Conservation (phyloP, 1,140 invertebrate genomes). For the Microplitis mediator region DNA sequence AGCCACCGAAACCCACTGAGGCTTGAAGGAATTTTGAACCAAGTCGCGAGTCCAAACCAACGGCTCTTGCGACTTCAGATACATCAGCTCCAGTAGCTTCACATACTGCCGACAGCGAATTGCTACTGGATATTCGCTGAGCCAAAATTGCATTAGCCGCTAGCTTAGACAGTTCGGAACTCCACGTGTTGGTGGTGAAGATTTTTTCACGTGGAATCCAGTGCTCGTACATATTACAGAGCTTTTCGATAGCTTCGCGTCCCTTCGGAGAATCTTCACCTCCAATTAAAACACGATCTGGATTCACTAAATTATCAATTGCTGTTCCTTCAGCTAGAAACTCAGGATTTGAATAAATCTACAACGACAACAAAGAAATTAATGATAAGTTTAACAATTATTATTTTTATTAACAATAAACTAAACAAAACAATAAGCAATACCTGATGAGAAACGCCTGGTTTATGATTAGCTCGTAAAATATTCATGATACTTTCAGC, state of each 20-base stretch:
- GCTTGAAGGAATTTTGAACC: constrained; percentile 98
- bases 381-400: too few species aligned
- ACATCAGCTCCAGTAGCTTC: constrained; percentile 98
- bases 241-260: constrained; percentile 79
- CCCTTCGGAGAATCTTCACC: constrained; percentile 91
- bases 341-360: constrained; percentile 98
- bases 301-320: constrained; percentile 90
- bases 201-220: constrained; percentile 95
- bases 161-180: constrained; percentile 97
- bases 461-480: constrained; percentile 86
- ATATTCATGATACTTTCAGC: constrained; percentile 97
- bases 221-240: constrained; percentile 90
- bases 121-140: constrained; percentile 98
- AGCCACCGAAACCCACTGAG: constrained; percentile 96
- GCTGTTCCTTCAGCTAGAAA: constrained; percentile 99
- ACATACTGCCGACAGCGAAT: constrained; percentile 96
- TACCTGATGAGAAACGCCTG: constrained; percentile 74
- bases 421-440: background rate
- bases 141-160: constrained; percentile 98
- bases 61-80: constrained; percentile 91
- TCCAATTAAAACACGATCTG: constrained; percentile 96
- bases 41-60: constrained; percentile 93
- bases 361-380: constrained; percentile 56
- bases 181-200: constrained; percentile 98
- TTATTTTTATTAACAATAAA: background rate